Base-by-base conservation (phyloP, 2,113 vertebrate species). In the Rafetus swinhoei region DNA sequence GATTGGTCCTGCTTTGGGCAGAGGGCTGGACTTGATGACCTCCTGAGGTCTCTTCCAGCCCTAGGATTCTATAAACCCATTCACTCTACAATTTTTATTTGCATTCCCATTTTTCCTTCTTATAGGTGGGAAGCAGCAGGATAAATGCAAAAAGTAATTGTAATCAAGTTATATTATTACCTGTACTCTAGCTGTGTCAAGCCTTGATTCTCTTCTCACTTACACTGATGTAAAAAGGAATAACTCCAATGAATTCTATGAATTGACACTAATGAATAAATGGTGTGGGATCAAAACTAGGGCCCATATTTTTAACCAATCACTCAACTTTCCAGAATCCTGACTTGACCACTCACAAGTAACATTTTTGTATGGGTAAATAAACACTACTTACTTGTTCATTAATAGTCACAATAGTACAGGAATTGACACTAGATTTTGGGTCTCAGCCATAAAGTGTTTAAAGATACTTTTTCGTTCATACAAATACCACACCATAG, bases 391-490 rank as follows among this genome's bases (percentile, higher is more conserved):
- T 16, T 85, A 3, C 5, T 90, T 93, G 92, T 89, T 57, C 62
- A 39, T 90, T 84, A 87, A 15, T n/a, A 86, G 79, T 80, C 90
- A 90, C 52, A 62, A 45, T 22, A 14, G 0, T 93, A 91, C 91
- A 92, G 62, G 54, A 88, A 93, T 93, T 95, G 91, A 88, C 52
- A 62, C 77, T 88, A 85, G 72, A 60, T 90, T 91, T 91, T 85
- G 79, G 22, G 29, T 74, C 18, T 62, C 35, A 84, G 39, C 4
- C 62, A 90, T 52, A 90, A 79, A 9, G 81, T 54, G 93, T 84
- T 95, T 95, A 96, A 96, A 86, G 62, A 57, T 6, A 89, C 80
- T 93, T 93, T 95, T 93, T n/a, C 81, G n/a, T 93, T 84, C 16
- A 53, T n/a, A 14, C 11, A 27, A 29, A 29, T 4, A 91, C 14